phyloP scores from a whole-genome alignment of 2,797 vertebrate genomes.

The Sebastes minor region DNA sequence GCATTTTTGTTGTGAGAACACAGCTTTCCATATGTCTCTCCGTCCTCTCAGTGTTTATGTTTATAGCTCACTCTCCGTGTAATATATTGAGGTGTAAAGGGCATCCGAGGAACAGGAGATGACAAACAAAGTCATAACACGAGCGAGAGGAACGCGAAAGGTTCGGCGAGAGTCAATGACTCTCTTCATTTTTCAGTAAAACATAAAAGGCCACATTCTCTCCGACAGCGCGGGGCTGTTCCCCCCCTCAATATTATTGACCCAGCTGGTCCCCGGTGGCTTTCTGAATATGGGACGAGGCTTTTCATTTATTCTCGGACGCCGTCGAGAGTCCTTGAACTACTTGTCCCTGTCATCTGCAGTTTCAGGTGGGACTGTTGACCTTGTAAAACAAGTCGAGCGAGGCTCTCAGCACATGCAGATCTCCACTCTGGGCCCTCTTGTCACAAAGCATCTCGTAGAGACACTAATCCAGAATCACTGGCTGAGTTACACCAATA shows the following conservation, averaged over 20 bases:
- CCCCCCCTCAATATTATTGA: slow-evolving; percentile 48
- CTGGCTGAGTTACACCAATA: background rate
- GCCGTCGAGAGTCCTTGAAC: slow-evolving; percentile 66
- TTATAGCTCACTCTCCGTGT: slow-evolving; percentile 7
- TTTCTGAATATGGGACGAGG: slow-evolving; percentile 66
- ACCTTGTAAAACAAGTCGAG: slow-evolving; percentile 63
- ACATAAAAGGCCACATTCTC: slow-evolving; percentile 45
- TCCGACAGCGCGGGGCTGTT: background rate
- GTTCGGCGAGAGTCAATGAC: slow-evolving; percentile 4
- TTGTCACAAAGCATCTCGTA: slow-evolving; percentile 22
- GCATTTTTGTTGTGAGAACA: background rate
- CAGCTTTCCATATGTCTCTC: background rate
- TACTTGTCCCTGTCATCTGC: slow-evolving; percentile 59
- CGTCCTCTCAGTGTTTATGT: slow-evolving; percentile 22
- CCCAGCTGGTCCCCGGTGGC: slow-evolving; percentile 52
- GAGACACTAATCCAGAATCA: slow-evolving; percentile 33
- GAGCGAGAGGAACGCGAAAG: slow-evolving; percentile 17
- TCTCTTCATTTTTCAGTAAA: slow-evolving; percentile 31
- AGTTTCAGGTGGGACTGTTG: slow-evolving; percentile 51
- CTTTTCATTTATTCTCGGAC: slow-evolving; percentile 68
- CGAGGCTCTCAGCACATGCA: slow-evolving; percentile 4
- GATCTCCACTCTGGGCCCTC: background rate
- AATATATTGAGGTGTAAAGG: slow-evolving; percentile 21
- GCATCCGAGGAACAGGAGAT: slow-evolving; percentile 30
- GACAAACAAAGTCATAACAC: slow-evolving; percentile 66